A percentile compares a stretch with the other conserved stretches of the same genome.
These are phyloP conservation scores for Philopotamus ludificatus DNA, from an alignment of 1,140 invertebrate genomes.

Conservation along the genomic window DNA sequence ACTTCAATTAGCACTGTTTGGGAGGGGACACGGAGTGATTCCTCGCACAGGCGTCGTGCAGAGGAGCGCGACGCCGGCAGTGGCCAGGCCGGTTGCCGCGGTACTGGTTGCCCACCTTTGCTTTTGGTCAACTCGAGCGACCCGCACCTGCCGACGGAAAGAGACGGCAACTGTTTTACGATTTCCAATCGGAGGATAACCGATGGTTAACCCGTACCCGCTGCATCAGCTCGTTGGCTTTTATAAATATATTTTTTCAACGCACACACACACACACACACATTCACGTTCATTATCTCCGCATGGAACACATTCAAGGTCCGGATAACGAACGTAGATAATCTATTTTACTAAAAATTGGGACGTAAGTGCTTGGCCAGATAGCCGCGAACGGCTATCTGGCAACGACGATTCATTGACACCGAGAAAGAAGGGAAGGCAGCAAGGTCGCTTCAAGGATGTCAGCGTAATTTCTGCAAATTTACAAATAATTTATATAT, in stretches of 20 bases:
- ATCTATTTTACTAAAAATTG: neutral
- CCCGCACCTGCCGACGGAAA: neutral
- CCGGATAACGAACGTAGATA: neutral
- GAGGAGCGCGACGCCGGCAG: neutral
- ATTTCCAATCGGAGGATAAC: neutral
- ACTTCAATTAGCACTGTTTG: too few relatives aligned
- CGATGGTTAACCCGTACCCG: neutral
- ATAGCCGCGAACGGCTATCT: too few relatives aligned
- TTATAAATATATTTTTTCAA: neutral
- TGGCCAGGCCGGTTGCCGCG: neutral
- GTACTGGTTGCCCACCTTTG: neutral
- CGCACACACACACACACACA: neutral
- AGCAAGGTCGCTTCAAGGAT: slow-evolving; percentile 11
- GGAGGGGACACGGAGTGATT: too few relatives aligned
- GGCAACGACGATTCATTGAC: neutral
- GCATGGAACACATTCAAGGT: neutral
- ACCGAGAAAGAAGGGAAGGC: neutral
- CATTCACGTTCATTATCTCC: too few relatives aligned
- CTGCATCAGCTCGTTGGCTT: neutral
- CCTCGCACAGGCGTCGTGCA: too few relatives aligned
- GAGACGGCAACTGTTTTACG: slow-evolving; percentile 1
- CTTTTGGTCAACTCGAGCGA: slow-evolving; percentile 1
- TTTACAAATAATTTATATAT: too few relatives aligned
- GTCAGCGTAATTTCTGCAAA: too few relatives aligned
- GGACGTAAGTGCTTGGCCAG: too few relatives aligned